Base-by-base conservation (phyloP, 2,113 vertebrate species). In the Clupea harengus region DNA sequence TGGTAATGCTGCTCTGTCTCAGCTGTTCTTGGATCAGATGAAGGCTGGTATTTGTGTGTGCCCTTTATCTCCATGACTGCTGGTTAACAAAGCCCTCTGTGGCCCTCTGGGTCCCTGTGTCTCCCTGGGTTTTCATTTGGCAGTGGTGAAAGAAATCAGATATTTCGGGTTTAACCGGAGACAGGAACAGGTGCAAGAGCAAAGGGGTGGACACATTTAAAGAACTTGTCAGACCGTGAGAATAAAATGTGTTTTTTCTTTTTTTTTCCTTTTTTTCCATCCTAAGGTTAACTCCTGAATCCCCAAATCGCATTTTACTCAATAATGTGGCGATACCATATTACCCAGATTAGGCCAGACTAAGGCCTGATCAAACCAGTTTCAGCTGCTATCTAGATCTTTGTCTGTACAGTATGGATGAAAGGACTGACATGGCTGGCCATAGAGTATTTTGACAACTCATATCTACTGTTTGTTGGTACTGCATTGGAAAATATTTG, bases 61-160 rank as follows among this genome's bases (percentile, higher is more conserved):
- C 28, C 32, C 72, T 39, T 78, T 78, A 78, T 78, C 10, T 39
- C 72, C 72, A 32, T 4, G 81, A 25, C 54, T 88, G 81, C 82
- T 81, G 67, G 47, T 83, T 85, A 85, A 84, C 85, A 89, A 85
- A 87, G 87, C n/a, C 81, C 80, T 67, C n/a, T 45, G 39, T 39
- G 85, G 78, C 83, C 47, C 86, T 60, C 32, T 49, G 45, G 28
- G 50, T 81, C 64, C 13, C 72, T 0, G 10, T 15, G 72, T 39
- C 72, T 78, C 72, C 13, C 28, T 17, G 72, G 72, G 32, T 15
- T 78, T 25, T 81, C 18, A 22, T 85, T 89, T 85, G 67, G 86
- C 81, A 89, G 54, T 25, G 32, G 85, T 0, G 50, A 45, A 86
- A 82, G 72, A 46, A 90, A 88, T 90, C 89, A 85, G 75, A 81